Base-by-base conservation (phyloP, 2,113 vertebrate species). In the Rhagologus leucostigma region DNA sequence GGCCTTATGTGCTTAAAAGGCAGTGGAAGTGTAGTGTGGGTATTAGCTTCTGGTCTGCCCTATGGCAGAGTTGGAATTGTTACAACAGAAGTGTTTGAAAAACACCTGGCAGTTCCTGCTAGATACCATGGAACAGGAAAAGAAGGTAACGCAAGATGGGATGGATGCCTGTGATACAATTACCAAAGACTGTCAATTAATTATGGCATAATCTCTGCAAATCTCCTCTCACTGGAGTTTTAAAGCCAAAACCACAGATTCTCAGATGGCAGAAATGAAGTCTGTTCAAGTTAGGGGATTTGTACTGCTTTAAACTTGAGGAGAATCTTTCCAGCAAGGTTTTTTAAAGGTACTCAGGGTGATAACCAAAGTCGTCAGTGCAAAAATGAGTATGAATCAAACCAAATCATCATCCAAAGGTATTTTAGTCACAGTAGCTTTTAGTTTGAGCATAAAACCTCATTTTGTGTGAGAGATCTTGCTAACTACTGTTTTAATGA, bases 111-210 rank as follows among this genome's bases (percentile, higher is more conserved):
- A 29, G 46, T 65, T 74, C 42, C 65, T 96, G 16, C 57, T 93
- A 44, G 63, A 16, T 76, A 62, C 23, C 8, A 13, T 18, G n/a
- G 57, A 89, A 62, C 6, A n/a, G 53, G 30, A 37, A 79, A 91
- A 78, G 27, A 47, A 69, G 39, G 70, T 69, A 83, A 56, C 23
- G 47, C n/a, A 71, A 91, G 69, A 75, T 1, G 3, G 0, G 2
- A 56, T 80, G 49, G 26, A 82, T 79, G 41, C 44, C 62, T 79
- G 56, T 64, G 74, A 73, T 78, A 56, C 65, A 84, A 79, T 92
- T 95, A 79, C 69, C 5, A 50, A 87, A 87, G 57, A 90, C 80
- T 56, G 35, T 86, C 82, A 93, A 67, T 94, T 94, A 84, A 91
- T 94, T 95, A 84, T 60, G 47, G 33, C 13, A 63, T 83, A 90